Base-by-base conservation (phyloP, 2,113 vertebrate genomes). In the Clinocottus analis region DNA sequence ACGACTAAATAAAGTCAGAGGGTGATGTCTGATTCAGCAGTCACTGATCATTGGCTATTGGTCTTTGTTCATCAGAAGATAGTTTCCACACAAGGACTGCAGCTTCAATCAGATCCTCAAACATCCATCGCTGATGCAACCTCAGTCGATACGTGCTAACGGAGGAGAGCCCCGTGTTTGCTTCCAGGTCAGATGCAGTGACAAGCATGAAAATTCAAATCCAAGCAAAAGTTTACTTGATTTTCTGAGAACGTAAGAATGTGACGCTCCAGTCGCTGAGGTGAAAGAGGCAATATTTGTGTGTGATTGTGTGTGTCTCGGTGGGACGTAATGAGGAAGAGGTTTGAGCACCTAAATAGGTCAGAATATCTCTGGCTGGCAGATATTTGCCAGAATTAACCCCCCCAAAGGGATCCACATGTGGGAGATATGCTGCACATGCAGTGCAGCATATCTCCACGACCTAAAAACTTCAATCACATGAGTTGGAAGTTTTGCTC, bases 41-140 rank as follows among this genome's bases (percentile, higher is more conserved):
- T 76, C 61, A 31, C n/a, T 27, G 8, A 70, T 75, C n/a, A 92
- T 64, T 75, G 86, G 85, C 72, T 85, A 87, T 87, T 73, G 81
- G 5, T 58, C 25, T 14, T 4, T 2, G 21, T 69, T 70, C 59
- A 87, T 87, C 86, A 70, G 27, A 51, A 21, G 25, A 72, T 35
- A 14, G 71, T 35, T 31, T 13, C 59, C 23, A 47, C 62, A 75
- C 73, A 79, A 61, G 33, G 23, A 72, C 29, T 29, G 17, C 21
- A 66, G 16, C 47, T 61, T 84, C 11, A 53, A 33, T 37, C 60
- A 60, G 53, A 53, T 63, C 53, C 9, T 53, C 13, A 51, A 73
- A 63, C 33, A 10, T 14, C 35, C 21, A 14, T 66, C 0, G 31
- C 41, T 66, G 69, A 58, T 45, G 69, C 31, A 56, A 77, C 43